Conservation (phyloP, 2,113 vertebrate species). For the Hepsetus odoe region DNA sequence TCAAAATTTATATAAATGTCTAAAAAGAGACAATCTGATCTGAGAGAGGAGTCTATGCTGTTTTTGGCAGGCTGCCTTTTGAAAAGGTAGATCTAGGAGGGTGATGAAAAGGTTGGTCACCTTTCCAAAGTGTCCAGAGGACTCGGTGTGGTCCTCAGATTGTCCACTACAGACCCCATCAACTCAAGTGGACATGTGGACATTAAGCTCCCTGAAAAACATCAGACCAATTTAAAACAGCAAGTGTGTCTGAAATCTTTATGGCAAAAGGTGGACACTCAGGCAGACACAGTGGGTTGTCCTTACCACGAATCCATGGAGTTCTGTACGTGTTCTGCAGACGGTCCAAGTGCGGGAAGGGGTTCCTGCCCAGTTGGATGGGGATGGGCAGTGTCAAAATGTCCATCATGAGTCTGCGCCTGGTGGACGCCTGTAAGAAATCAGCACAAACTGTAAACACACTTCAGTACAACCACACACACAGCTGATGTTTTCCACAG, state of each 20-base stretch:
- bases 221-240: too few species aligned
- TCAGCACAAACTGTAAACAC: too few species aligned
- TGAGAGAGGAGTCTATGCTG: neutral
- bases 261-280: neutral
- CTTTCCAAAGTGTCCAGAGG: slow-evolving; percentile 60
- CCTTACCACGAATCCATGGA: slow-evolving; percentile 73
- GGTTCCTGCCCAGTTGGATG: slow-evolving; percentile 50
- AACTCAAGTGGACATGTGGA: slow-evolving; percentile 64
- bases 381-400: slow-evolving; percentile 68
- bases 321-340: slow-evolving; percentile 65
- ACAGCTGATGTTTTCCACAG: too few species aligned
- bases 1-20: too few species aligned
- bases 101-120: slow-evolving; percentile 45
- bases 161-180: slow-evolving; percentile 61
- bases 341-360: slow-evolving; percentile 61
- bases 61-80: neutral
- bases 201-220: slow-evolving; percentile 63
- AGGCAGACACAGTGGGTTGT: too few species aligned
- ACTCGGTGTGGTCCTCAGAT: slow-evolving; percentile 51
- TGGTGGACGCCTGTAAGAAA: slow-evolving; percentile 60
- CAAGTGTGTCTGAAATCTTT: neutral
- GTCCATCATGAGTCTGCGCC: slow-evolving; percentile 59
- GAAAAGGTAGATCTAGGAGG: neutral
- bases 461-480: too few species aligned
- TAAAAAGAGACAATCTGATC: too few species aligned